phyloP scores from a whole-genome alignment of 2,888 invertebrate genomes.

The Morinoia aosen region DNA sequence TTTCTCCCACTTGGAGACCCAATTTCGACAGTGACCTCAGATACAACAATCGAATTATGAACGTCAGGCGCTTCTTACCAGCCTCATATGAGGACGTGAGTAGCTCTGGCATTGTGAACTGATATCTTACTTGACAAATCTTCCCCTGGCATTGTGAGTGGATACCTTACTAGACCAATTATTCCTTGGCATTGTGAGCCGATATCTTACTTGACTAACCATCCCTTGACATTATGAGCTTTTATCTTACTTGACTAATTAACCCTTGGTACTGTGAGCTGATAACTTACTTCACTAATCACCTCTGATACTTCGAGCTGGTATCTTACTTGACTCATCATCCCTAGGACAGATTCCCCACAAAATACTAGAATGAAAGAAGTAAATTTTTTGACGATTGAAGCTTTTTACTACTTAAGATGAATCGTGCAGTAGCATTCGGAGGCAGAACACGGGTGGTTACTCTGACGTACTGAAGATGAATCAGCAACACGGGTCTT shows the following conservation, averaged over 20 bases:
- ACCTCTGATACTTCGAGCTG: no score
- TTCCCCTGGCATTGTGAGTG: not conserved
- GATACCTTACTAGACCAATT: no score
- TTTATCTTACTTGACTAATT: no score
- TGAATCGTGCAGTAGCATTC: no score
- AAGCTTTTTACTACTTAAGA: not conserved
- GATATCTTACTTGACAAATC: not conserved
- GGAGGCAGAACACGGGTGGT: not conserved
- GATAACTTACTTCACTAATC: not conserved
- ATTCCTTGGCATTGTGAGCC: not conserved
- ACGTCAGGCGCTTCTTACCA: not conserved
- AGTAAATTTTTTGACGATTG: not conserved
- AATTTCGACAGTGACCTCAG: not conserved
- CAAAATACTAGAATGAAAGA: not conserved
- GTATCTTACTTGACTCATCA: no score
- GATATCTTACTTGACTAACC: not conserved
- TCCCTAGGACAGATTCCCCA: not conserved
- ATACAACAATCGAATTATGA: not conserved
- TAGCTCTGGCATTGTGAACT: not conserved
- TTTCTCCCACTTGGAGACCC: constrained; percentile 10
- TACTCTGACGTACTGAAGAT: not conserved
- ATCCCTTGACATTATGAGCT: not conserved
- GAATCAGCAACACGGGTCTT: no score
- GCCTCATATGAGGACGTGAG: not conserved
- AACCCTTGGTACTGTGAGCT: not conserved